Evolutionary conservation across 2,797 vertebrate species (phyloP).

Genomic region (Hydrolagus colliei): DNA sequence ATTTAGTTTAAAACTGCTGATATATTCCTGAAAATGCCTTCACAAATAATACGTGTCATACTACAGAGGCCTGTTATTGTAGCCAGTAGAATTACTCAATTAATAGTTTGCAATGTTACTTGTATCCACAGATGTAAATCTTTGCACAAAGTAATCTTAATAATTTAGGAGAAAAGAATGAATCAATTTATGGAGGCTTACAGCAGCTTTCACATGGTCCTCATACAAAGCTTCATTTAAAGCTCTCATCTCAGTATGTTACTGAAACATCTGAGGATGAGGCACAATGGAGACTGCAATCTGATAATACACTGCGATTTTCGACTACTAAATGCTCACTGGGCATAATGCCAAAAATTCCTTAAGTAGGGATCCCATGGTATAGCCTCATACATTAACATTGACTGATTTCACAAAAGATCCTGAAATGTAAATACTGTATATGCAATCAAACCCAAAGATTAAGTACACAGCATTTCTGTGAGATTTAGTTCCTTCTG

Average conservation of each 20-base stretch:
- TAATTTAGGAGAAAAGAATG: neutral
- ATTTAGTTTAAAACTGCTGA: neutral
- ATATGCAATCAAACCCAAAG: no score
- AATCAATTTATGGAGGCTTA: neutral
- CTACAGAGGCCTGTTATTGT: neutral
- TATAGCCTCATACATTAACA: neutral
- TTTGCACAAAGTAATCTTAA: neutral
- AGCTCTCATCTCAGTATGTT: neutral
- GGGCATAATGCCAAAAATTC: neutral
- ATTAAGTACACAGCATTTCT: no score
- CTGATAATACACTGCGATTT: neutral
- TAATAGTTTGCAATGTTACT: neutral
- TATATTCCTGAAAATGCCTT: neutral
- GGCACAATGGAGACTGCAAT: neutral
- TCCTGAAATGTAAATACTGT: no score
- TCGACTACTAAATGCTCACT: slow-evolving; percentile 1
- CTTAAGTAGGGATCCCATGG: neutral
- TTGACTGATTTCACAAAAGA: no score
- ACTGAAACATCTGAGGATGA: neutral
- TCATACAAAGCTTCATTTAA: neutral
- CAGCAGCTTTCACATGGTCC: neutral
- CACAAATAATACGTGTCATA: neutral
- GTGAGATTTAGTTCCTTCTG: no score
- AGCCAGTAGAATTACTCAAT: neutral
- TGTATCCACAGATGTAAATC: neutral